Base-by-base conservation (phyloP, 2,113 vertebrate genomes). In the Oxyruncus cristatus region DNA sequence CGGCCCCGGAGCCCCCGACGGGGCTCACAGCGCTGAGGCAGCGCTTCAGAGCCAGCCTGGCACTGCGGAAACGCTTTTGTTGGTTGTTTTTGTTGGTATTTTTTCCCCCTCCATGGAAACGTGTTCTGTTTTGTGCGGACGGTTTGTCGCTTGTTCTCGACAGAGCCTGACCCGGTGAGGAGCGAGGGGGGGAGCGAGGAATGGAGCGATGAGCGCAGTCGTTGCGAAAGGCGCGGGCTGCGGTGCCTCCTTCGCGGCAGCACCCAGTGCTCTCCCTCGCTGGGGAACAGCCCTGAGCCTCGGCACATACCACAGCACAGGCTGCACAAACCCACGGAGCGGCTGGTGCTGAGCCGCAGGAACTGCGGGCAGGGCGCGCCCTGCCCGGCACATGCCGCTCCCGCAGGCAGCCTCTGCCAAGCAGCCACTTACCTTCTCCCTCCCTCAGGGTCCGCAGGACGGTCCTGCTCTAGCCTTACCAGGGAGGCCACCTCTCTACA, bases 351-450 rank as follows among this genome's bases (percentile, higher is more conserved):
- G 87, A 92, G 80, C 85, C 88, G 82, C 85, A 85, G 72, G 86
- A 81, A 78, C 83, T 22, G 84, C 88, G 73, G 85, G 76, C 73
- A 88, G 71, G 94, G 92, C 63, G 87, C 88, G 62, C 89, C 91
- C 96, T 75, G 93, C 93, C 88, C 88, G 27, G 83, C 95, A 85
- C 67, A 93, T 65, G 92, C 91, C 84, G 80, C 93, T 93, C 87
- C 89, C 88, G 92, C 79, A 39, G 92, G 66, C 95, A 94, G 78
- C 88, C 80, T 75, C 85, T 93, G 89, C 88, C 94, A 89, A 95
- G 94, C 89, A 90, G 96, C 83, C 85, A 89, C 95, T 97, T 97
- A 96, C 92, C 85, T 95, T 92, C 91, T 91, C 92, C 95, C 91
- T 95, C 91, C 92, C 95, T 94, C 82, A 92, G 93, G 73, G 90